A percentile compares a stretch with the other conserved stretches of the same genome.
Evolutionary conservation across 2,113 vertebrate species (phyloP).

Genomic region (Lamprologus lemairii): DNA sequence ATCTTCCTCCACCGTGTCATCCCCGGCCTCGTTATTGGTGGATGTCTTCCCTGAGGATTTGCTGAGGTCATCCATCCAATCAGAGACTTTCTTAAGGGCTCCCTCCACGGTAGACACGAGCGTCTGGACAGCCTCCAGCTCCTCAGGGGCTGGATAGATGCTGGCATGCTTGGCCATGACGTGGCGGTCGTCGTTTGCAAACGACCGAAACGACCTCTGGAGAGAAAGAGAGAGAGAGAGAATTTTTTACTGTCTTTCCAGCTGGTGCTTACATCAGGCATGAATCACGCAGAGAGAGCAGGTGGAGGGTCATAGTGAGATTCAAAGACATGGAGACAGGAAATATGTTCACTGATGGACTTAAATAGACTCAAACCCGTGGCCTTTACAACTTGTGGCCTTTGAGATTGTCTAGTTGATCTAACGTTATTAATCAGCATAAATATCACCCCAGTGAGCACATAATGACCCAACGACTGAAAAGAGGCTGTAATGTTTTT

Average conservation of each 20-base stretch:
- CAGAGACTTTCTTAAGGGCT: conserved; percentile 90
- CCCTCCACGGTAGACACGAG: conserved; percentile 90
- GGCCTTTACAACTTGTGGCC: neutral
- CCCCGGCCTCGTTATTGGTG: conserved; percentile 45
- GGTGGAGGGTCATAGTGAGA: neutral
- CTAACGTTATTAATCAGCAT: neutral
- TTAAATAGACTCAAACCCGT: neutral
- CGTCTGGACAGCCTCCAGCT: conserved; percentile 89
- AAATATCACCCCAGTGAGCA: neutral
- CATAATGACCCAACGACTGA: neutral
- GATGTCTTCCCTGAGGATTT: conserved; percentile 72
- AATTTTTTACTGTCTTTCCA: neutral
- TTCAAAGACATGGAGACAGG: neutral
- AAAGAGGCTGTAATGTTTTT: neutral
- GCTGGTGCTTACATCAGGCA: neutral
- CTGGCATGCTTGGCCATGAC: conserved; percentile 90
- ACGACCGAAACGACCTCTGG: conserved; percentile 49
- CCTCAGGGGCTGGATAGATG: conserved; percentile 85
- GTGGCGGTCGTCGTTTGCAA: conserved; percentile 78
- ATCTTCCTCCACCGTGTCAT: conserved; percentile 67
- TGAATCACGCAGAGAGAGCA: neutral
- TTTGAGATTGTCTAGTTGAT: neutral
- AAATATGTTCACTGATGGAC: neutral
- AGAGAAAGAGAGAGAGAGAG: neutral
- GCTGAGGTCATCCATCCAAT: conserved; percentile 80